These are phyloP conservation scores for Augiades crinisus DNA, from an alignment of 2,888 invertebrate genomes.

Conservation along the genomic window DNA sequence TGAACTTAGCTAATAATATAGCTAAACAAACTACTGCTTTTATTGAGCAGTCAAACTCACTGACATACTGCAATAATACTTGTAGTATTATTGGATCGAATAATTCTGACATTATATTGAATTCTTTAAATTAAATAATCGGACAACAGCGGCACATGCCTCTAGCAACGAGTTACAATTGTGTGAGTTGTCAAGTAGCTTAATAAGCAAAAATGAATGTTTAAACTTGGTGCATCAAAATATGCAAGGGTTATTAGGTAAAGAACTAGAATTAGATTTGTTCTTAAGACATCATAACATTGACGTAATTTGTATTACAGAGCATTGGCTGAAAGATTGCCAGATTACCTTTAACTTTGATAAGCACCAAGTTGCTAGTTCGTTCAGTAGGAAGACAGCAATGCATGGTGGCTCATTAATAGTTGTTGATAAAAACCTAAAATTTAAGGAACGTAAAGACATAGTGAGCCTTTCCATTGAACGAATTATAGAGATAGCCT, in stretches of 20 bases:
- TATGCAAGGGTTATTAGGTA: conserved; percentile 5
- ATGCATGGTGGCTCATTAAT: conserved; percentile 13
- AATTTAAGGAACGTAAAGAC: background rate
- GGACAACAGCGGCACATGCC: background rate
- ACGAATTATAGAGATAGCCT: conserved; percentile 2
- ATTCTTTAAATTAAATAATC: background rate
- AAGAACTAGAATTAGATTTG: conserved; percentile 6
- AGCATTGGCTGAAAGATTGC: conserved; percentile 14
- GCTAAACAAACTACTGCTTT: background rate
- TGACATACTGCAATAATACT: background rate
- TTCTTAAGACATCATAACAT: background rate
- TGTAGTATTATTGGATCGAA: background rate
- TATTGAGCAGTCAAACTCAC: background rate
- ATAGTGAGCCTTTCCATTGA: conserved; percentile 12
- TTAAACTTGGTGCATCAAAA: conserved; percentile 17
- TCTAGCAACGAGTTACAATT: background rate
- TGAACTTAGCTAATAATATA: background rate
- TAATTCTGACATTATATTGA: background rate
- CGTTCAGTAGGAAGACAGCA: conserved; percentile 15
- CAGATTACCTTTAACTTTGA: background rate
- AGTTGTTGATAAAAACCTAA: background rate
- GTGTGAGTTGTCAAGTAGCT: background rate
- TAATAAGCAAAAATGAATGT: background rate
- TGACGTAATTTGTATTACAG: conserved; percentile 4
- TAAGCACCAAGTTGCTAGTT: conserved; percentile 11